Evolutionary conservation across 1,140 invertebrate genomes (phyloP).

Genomic region (Mizuhopecten yessoensis): DNA sequence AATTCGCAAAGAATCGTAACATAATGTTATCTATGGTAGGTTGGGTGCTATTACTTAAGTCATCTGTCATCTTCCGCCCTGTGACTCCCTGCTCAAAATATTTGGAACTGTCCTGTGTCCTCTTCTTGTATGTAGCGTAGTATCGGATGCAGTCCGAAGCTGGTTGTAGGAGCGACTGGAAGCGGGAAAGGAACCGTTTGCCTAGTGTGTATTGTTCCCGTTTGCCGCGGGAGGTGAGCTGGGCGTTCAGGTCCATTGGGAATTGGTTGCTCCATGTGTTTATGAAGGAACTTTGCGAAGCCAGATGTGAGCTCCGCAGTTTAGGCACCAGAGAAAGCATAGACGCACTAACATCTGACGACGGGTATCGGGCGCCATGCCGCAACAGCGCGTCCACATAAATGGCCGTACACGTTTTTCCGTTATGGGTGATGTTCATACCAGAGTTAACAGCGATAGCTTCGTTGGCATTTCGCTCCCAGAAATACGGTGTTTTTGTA

Average conservation of each 20-base stretch:
- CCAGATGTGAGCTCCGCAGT: conserved; percentile 47
- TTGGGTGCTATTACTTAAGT: conserved; percentile 53
- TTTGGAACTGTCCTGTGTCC: conserved; percentile 72
- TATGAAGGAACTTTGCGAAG: conserved; percentile 58
- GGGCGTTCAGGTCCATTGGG: conserved; percentile 65
- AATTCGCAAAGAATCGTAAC: conserved; percentile 77
- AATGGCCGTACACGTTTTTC: conserved; percentile 70
- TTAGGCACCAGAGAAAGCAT: conserved; percentile 62
- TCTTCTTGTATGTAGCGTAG: conserved; percentile 67
- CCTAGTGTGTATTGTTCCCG: conserved; percentile 67
- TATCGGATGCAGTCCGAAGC: conserved; percentile 67
- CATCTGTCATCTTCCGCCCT: conserved; percentile 53
- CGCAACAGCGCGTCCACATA: conserved; percentile 72
- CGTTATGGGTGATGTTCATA: conserved; percentile 61
- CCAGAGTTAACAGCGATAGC: conserved; percentile 59
- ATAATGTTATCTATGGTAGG: conserved; percentile 70
- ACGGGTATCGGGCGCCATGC: conserved; percentile 76
- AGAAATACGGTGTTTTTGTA: conserved; percentile 75
- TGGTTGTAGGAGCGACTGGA: conserved; percentile 67
- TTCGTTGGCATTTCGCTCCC: conserved; percentile 57
- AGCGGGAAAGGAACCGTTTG: conserved; percentile 63
- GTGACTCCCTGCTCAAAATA: conserved; percentile 74
- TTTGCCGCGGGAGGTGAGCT: conserved; percentile 66
- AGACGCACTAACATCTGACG: conserved; percentile 65
- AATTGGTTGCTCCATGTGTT: conserved; percentile 70